A percentile compares a stretch with the other conserved stretches of the same genome.
These are phyloP conservation scores for Clunio marinus DNA, from an alignment of 2,888 invertebrate genomes.

Conservation along the genomic window DNA sequence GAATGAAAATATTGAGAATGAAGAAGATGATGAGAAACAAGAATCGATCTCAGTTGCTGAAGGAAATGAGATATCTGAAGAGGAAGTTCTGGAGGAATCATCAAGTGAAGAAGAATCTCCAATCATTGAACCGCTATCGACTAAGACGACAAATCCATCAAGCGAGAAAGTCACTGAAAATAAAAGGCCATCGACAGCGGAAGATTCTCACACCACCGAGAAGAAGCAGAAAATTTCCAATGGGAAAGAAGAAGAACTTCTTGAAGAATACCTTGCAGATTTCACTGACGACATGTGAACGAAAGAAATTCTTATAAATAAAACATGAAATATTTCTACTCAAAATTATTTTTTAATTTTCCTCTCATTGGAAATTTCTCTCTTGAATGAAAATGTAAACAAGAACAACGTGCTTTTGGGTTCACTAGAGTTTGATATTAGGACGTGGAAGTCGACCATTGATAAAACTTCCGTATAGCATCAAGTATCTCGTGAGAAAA, in stretches of 20 bases:
- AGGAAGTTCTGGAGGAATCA: neutral
- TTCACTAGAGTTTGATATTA: neutral
- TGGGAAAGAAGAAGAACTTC: neutral
- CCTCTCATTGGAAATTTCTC: neutral
- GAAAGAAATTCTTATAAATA: neutral
- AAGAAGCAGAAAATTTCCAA: neutral
- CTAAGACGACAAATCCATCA: neutral
- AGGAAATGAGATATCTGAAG: neutral
- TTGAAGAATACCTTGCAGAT: conserved; percentile 16
- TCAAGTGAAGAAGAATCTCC: neutral
- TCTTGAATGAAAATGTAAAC: neutral
- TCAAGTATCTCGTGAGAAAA: neutral
- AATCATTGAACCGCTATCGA: neutral
- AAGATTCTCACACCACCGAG: neutral
- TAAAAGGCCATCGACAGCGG: neutral
- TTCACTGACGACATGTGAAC: neutral
- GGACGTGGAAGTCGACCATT: no score
- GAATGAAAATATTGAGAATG: neutral
- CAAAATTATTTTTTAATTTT: no score
- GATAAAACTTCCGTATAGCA: no score
- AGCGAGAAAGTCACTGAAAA: neutral
- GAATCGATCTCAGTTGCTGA: neutral
- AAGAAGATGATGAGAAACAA: neutral
- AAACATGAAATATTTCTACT: neutral
- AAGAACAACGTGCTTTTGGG: conserved; percentile 1